Conservation (phyloP, 2,797 vertebrate species). For the Sebastes kiyomatsui region DNA sequence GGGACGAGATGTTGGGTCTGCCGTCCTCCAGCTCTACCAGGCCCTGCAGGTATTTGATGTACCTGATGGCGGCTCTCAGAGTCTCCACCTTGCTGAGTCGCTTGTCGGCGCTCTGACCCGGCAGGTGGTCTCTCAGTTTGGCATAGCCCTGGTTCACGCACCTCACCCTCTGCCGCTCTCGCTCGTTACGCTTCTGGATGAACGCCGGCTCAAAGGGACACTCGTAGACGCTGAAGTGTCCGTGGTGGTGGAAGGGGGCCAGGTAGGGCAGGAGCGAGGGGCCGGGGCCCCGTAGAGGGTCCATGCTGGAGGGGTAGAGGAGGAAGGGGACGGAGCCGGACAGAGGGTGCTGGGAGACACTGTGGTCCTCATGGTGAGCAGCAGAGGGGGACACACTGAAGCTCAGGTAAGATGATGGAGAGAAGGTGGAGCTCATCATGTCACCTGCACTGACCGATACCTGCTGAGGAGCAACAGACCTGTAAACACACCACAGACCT, state of each 20-base stretch:
- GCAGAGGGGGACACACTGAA: slow-evolving; percentile 70
- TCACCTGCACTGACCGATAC: background rate
- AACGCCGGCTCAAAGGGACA: slow-evolving; percentile 87
- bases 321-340: slow-evolving; percentile 74
- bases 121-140: slow-evolving; percentile 86
- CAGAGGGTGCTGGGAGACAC: slow-evolving; percentile 29
- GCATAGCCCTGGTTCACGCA: slow-evolving; percentile 89
- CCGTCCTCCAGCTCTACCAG: slow-evolving; percentile 66
- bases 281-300: slow-evolving; percentile 67
- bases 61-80: slow-evolving; percentile 86
- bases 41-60: slow-evolving; percentile 87
- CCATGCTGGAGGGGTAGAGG: slow-evolving; percentile 73
- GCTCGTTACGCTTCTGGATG: slow-evolving; percentile 88
- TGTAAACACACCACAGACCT: no score
- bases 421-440: slow-evolving; percentile 78
- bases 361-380: slow-evolving; percentile 54
- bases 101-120: slow-evolving; percentile 76
- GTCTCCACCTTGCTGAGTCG: slow-evolving; percentile 90
- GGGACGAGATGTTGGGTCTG: no score
- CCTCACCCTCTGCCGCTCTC: slow-evolving; percentile 87
- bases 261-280: slow-evolving; percentile 77
- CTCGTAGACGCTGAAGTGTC: slow-evolving; percentile 81
- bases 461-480: background rate
- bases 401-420: slow-evolving; percentile 58
- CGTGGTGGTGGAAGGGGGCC: slow-evolving; percentile 77